Percentiles rank a stretch among this genome's conserved stretches.
Evolutionary conservation across 2,888 invertebrate genomes (phyloP).

Genomic region (Diploptera punctata): DNA sequence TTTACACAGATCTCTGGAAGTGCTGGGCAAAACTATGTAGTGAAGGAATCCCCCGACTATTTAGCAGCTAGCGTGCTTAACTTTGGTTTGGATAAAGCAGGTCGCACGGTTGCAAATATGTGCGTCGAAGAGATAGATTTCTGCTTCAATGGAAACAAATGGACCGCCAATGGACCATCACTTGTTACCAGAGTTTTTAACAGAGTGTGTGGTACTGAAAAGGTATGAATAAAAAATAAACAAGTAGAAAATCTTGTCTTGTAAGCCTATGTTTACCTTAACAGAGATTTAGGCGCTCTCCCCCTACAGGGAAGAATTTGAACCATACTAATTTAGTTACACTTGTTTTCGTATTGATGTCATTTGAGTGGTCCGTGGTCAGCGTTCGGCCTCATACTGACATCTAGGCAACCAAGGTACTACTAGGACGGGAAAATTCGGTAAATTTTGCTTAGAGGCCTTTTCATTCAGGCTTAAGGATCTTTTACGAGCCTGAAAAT

Average conservation of each 20-base stretch:
- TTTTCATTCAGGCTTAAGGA: too few relatives aligned
- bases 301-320: too few relatives aligned
- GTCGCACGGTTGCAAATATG: not conserved
- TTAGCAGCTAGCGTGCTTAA: not conserved
- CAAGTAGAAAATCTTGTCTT: not conserved
- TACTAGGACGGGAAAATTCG: too few relatives aligned
- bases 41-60: not conserved
- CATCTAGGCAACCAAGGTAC: too few relatives aligned
- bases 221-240: not conserved
- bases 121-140: not conserved
- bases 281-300: too few relatives aligned
- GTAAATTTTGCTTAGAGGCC: too few relatives aligned
- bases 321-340: too few relatives aligned
- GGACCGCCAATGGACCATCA: not conserved
- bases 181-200: not conserved
- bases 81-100: not conserved
- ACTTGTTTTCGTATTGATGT: too few relatives aligned
- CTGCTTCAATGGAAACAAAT: not conserved
- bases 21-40: not conserved
- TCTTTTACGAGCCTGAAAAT: too few relatives aligned
- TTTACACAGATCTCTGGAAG: not conserved
- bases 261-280: too few relatives aligned
- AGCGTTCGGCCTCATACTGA: too few relatives aligned
- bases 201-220: not conserved
- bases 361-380: too few relatives aligned